Evolutionary conservation across 2,888 invertebrate species (phyloP), one percentile per base, ranked within the genome.

Genomic region (Ormyrus pomaceus): DNA sequence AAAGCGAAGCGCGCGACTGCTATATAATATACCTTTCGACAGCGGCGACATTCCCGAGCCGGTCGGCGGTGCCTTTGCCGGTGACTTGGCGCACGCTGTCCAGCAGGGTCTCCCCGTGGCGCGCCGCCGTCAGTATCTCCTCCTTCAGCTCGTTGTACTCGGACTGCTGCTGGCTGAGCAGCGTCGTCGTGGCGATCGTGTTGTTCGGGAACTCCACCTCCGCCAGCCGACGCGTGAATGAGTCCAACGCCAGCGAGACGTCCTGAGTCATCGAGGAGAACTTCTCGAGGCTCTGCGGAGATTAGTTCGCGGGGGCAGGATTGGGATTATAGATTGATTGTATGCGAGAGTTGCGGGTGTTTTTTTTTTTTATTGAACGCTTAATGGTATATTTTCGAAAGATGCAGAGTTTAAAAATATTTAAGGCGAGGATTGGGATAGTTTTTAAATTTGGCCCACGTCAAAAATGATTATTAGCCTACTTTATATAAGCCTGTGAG

Each of bases 181-280:
- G 92, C 87, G 95, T 94, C 91, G 96, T 95, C 83, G 98, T 98
- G 85, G 97, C 95, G 87, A 95, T 94, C 51, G 97, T 97, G 89
- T 98, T 97, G 91, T 98, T 98, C 13, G 98, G 98, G 92, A 98
- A 95, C 91, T 98, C 98, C 85, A 95, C 95, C 92, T 98, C 98
- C 84, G 96, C 95, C 85, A 98, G 95, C 85, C 95, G 94, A 88
- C 95, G 95, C 86, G 97, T 98, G 89, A 98, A 97, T 83, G 95
- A 94, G 88, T 97, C 96, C 87, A 99, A 92, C 85, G 96, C 95
- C 83, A 94, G 93, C 34, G 98, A 97, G 78, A 98, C 97, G 88
- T 97, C 95, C 88, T 96, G 96, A 84, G 98, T 98, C 89, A 97
- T 94, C 69, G 95, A 94, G 62, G 98, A 98, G 92, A 99, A 98